Percentiles rank a stretch among this genome's conserved stretches.
phyloP scores from a whole-genome alignment of 1,140 invertebrate species.

The Melanaphis sacchari region DNA sequence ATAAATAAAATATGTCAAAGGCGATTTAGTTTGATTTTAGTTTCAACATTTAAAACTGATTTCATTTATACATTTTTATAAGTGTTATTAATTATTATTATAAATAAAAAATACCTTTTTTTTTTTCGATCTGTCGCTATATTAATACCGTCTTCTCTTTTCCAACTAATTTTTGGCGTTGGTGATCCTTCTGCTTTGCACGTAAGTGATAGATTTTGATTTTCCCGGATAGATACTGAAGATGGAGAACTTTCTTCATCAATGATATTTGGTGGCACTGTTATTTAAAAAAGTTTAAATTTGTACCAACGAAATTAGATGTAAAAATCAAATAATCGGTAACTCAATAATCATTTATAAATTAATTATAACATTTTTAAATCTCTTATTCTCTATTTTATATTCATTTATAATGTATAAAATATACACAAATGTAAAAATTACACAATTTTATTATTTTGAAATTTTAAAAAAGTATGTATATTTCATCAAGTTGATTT shows the following conservation, averaged over 20 bases:
- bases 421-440: no score
- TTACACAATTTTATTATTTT: no score
- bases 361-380: no score
- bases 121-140: slow-evolving; percentile 81
- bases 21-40: not conserved
- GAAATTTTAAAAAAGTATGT: no score
- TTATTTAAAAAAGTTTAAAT: slow-evolving; percentile 57
- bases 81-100: not conserved
- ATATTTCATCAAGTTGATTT: no score
- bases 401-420: no score
- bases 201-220: slow-evolving; percentile 87
- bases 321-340: not conserved
- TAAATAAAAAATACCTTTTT: slow-evolving; percentile 72
- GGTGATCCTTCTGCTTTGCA: slow-evolving; percentile 91
- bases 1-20: not conserved
- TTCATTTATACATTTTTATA: not conserved
- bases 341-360: no score
- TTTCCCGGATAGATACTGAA: slow-evolving; percentile 86
- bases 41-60: not conserved
- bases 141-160: slow-evolving; percentile 84
- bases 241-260: slow-evolving; percentile 85
- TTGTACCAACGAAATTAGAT: not conserved
- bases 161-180: slow-evolving; percentile 86
- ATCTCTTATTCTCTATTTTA: no score
- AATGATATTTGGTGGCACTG: slow-evolving; percentile 89